Evolutionary conservation across 2,113 vertebrate species (phyloP), one percentile per base, ranked within the genome.

Genomic region (Macrotus californicus): DNA sequence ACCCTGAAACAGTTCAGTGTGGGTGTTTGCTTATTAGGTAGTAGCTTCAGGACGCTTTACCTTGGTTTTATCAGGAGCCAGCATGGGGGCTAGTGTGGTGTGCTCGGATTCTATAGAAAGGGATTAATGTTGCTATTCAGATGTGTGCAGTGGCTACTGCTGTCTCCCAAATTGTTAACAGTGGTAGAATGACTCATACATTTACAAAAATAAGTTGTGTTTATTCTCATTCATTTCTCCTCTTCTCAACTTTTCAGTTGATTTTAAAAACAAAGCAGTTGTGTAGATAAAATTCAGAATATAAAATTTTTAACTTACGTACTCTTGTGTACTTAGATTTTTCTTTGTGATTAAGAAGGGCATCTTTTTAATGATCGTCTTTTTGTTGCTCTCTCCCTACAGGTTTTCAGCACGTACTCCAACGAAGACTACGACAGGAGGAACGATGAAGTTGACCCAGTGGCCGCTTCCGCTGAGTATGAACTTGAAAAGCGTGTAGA

Each of bases 401-500:
- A 99, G 99, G 99, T 99, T 97, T 99, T 99, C 97, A 99, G 99
- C 97, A 99, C 99, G 8, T 99, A 99, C 97, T 99, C 99, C 95
- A 99, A 99, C 41, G 99, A 99, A 98, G 99, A 99, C 97, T 99
- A 99, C 81, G 99, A 99, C 98, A 98, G 99, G 67, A 98, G 99
- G 93, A 99, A 99, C 48, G 99, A 99, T 95, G 99, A 99, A 95
- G 99, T 99, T 94, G 99, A 99, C 96, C 99, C 99, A 0, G 99
- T 99, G 97, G 99, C 99, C 34, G 99, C 99, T 70, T 99, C 99
- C 14, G 99, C 99, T 1, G 99, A 99, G 93, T 99, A 99, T 73
- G 99, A 99, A 97, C 98, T 99, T 15, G 99, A 99, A 97, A 99
- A 99, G 95, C 99, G 99, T 93, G 99, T 99, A 97, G 99, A 99